phyloP scores from a whole-genome alignment of 2,888 invertebrate species.

The Pseudococcus jackbeardsleyi region DNA sequence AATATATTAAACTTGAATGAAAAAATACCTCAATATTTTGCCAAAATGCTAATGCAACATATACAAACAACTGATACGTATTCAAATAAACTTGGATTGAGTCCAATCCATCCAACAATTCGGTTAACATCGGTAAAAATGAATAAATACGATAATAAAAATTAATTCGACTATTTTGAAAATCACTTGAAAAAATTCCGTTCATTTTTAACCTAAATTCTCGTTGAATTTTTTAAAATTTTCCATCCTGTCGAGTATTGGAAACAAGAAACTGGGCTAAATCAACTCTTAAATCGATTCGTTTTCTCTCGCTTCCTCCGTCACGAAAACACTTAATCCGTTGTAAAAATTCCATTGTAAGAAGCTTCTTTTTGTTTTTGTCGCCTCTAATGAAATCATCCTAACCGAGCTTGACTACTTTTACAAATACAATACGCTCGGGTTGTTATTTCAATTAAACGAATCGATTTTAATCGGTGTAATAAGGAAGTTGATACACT shows the following conservation, averaged over 20 bases:
- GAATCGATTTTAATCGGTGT: slow-evolving; percentile 5
- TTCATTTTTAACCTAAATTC: background rate
- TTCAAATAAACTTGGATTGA: background rate
- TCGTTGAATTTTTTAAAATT: no score
- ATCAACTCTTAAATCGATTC: background rate
- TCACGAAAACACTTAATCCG: background rate
- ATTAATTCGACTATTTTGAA: background rate
- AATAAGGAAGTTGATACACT: slow-evolving; percentile 26
- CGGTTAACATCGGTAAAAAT: background rate
- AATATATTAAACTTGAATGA: no score
- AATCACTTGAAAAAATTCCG: background rate
- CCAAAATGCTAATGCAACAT: background rate
- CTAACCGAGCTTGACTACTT: background rate
- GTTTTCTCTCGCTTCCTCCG: background rate
- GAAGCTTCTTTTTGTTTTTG: background rate
- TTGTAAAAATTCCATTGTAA: slow-evolving; percentile 3
- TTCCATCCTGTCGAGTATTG: background rate
- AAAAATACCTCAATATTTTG: background rate
- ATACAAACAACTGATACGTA: background rate
- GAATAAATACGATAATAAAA: background rate
- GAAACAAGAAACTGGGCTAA: background rate
- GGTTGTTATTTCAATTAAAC: slow-evolving; percentile 28
- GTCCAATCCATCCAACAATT: background rate
- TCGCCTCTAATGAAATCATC: slow-evolving; percentile 36
- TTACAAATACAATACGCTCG: background rate